Conservation (phyloP, 2,113 vertebrate genomes). For the Anser cygnoides region DNA sequence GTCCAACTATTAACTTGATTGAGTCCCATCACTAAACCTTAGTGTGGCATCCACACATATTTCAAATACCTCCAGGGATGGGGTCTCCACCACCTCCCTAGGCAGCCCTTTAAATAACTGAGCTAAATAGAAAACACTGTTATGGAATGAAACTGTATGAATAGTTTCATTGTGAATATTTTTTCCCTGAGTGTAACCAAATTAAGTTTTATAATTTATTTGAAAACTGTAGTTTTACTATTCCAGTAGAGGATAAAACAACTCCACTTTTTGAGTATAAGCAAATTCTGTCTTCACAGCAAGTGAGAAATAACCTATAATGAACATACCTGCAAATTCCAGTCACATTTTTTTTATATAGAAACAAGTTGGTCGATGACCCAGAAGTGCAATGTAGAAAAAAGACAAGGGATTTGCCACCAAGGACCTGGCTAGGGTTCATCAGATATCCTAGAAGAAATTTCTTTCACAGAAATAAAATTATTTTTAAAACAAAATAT, state of each 20-base stretch:
- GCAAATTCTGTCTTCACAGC: constrained; percentile 17
- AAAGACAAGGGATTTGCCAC: neutral
- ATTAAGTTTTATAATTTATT: neutral
- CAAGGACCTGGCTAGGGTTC: neutral
- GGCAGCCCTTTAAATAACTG: neutral
- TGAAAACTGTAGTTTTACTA: neutral
- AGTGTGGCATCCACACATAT: too few species aligned
- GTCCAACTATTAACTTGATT: too few species aligned
- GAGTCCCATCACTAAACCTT: too few species aligned
- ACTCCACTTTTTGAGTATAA: neutral
- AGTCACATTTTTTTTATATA: neutral
- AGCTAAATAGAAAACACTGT: neutral
- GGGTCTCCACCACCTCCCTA: too few species aligned
- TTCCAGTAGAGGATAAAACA: neutral
- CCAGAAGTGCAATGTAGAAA: neutral
- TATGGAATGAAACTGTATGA: neutral
- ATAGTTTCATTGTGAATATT: neutral
- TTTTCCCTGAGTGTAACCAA: neutral
- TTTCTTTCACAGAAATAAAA: neutral
- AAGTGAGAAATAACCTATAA: constrained; percentile 11
- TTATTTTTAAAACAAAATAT: neutral
- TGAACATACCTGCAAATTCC: neutral
- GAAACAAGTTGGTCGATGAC: neutral
- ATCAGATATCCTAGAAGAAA: neutral
- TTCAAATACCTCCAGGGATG: too few species aligned